Evolutionary conservation across 2,113 vertebrate genomes (phyloP), one percentile per base, ranked within the genome.

Genomic region (Corapipo altera): DNA sequence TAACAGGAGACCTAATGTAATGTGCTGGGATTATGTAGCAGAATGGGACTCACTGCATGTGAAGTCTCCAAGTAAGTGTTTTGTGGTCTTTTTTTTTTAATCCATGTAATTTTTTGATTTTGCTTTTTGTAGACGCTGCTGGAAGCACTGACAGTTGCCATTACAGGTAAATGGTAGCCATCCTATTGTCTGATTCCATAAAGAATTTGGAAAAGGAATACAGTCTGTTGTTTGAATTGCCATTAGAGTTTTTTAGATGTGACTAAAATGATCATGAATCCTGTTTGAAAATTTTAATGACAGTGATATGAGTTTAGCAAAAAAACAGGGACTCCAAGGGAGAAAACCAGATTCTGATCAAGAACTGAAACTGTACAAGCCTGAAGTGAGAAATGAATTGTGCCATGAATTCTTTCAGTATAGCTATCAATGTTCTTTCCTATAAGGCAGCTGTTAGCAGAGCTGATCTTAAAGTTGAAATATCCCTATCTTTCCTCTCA

Each of bases 141-240:
- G 95, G 99, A 99, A 97, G 98, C 99, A 8, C 74, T 99, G 51
- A 98, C 99, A 81, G 97, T 99, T 93, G 99, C 98, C 64, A 98
- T 98, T 95, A 97, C 98, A 89, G 97, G 99, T 99, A 98, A 98
- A 96, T 79, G 20, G 14, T 83, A 79, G 74, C 87, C 66, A 49
- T 93, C 28, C 11, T 67, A 16, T 71, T 89, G 18, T 67, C 48
- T 69, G 23, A 32, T 71, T 89, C 30, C 27, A 18, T 77, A 94
- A 74, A 80, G 67, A 67, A 84, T 69, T 30, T 51, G 70, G 57
- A 65, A 89, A 64, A 85, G 13, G 8, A 88, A 73, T 69, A 5
- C 17, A 23, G 3, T 52, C 32, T n/a, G 7, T 88, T 88, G 23
- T 85, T 52, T 9, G 35, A 49, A 51, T 62, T 72, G 44, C 17